Evolutionary conservation across 2,113 vertebrate genomes (phyloP).

Genomic region (Podilymbus podiceps): DNA sequence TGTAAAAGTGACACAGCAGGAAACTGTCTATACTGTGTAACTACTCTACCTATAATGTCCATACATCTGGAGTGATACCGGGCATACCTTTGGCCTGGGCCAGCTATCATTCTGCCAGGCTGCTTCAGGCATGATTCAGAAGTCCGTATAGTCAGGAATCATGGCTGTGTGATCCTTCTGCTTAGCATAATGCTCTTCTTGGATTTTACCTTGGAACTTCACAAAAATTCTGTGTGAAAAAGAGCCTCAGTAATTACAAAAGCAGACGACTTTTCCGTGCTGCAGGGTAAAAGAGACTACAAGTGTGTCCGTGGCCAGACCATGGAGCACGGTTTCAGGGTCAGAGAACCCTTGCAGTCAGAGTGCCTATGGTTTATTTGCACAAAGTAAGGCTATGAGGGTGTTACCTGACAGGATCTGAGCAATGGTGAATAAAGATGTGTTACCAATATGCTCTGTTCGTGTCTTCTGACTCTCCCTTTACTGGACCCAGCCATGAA

Average conservation of each 20-base stretch:
- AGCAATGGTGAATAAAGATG: not conserved
- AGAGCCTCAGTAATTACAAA: not conserved
- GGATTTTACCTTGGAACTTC: not conserved
- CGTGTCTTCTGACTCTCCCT: not conserved
- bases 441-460: not conserved
- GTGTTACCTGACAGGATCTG: not conserved
- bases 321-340: fast-evolving
- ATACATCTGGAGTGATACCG: not conserved
- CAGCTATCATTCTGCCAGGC: not conserved
- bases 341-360: not conserved
- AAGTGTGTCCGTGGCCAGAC: not conserved
- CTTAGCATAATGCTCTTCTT: not conserved
- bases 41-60: not conserved
- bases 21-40: not conserved
- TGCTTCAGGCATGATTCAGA: not conserved
- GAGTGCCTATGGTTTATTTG: not conserved
- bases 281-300: not conserved
- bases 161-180: not conserved
- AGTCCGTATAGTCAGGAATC: not conserved
- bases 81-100: not conserved
- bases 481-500: not conserved
- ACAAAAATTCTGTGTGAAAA: not conserved
- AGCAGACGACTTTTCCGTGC: not conserved
- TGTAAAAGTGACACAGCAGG: not conserved
- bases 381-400: not conserved